A percentile compares a stretch with the other conserved stretches of the same genome.
Conservation (phyloP, 2,888 invertebrate species). For the Sminthurides aquaticus region DNA sequence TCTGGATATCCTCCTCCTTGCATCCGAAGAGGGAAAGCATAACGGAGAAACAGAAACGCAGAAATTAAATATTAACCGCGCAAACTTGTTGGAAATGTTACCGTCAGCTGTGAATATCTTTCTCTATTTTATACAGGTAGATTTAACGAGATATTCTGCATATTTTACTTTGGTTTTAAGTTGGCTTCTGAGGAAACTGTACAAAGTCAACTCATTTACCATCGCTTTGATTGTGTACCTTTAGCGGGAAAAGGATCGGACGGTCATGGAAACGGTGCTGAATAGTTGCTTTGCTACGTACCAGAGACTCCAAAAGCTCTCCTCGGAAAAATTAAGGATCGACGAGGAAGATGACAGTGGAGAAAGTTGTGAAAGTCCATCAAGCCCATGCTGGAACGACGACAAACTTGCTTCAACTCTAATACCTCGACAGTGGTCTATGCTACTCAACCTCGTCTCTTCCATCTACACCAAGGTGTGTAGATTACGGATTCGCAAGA, state of each 20-base stretch:
- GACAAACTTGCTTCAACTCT: neutral
- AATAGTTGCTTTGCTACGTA: conserved; percentile 61
- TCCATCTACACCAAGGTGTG: conserved; percentile 32
- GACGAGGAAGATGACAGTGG: neutral
- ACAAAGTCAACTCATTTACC: too few species aligned
- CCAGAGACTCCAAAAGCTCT: conserved; percentile 25
- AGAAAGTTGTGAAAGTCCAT: neutral
- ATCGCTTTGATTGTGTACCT: conserved; percentile 15
- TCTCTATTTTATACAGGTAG: conserved; percentile 69
- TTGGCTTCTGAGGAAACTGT: too few species aligned
- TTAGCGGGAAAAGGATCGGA: conserved; percentile 72
- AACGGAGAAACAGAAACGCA: neutral
- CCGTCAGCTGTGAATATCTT: conserved; percentile 77
- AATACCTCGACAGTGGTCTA: conserved; percentile 23
- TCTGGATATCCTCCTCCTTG: conserved; percentile 35
- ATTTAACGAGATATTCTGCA: too few species aligned
- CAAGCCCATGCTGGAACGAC: neutral
- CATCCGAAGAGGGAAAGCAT: conserved; percentile 14
- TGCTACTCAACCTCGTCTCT: conserved; percentile 39
- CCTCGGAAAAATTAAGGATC: neutral
- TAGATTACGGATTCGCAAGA: too few species aligned
- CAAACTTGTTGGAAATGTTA: conserved; percentile 48
- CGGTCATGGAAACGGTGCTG: conserved; percentile 77
- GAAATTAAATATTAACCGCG: neutral
- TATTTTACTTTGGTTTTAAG: too few species aligned